These are phyloP conservation scores for Heteropelma amictum DNA, from an alignment of 2,888 invertebrate genomes.

Conservation along the genomic window DNA sequence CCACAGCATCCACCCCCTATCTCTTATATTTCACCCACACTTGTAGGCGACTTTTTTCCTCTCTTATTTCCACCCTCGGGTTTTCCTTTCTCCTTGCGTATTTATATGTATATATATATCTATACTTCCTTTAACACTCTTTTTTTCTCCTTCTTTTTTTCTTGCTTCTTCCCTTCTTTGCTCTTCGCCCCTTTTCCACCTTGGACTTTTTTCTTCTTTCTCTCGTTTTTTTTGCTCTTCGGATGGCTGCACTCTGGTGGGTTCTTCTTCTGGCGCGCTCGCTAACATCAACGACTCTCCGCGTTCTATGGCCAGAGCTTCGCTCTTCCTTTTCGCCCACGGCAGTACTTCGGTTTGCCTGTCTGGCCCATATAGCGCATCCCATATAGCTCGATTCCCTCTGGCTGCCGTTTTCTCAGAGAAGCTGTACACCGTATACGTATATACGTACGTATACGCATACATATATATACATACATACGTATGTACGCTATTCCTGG, in stretches of 20 bases:
- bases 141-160: slow-evolving; percentile 55
- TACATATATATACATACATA: neutral
- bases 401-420: slow-evolving; percentile 36
- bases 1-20: slow-evolving; percentile 45
- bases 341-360: slow-evolving; percentile 45
- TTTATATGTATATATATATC: neutral
- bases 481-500: slow-evolving; percentile 31
- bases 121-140: slow-evolving; percentile 49
- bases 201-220: slow-evolving; percentile 51
- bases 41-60: slow-evolving; percentile 30
- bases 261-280: slow-evolving; percentile 41
- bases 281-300: slow-evolving; percentile 38
- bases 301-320: slow-evolving; percentile 33
- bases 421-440: neutral
- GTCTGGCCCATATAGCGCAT: slow-evolving; percentile 44
- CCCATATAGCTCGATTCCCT: slow-evolving; percentile 34
- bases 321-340: slow-evolving; percentile 45
- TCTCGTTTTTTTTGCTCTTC: slow-evolving; percentile 39
- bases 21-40: slow-evolving; percentile 47
- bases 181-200: slow-evolving; percentile 47
- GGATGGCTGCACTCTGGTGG: slow-evolving; percentile 47
- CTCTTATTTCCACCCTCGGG: slow-evolving; percentile 52
- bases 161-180: slow-evolving; percentile 37
- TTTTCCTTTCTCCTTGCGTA: slow-evolving; percentile 43
- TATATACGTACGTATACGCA: neutral